Evolutionary conservation across 92 coral and sea anemone species (phyloP), one percentile per base, ranked within the genome.

Genomic region (Heliopora coerulea): DNA sequence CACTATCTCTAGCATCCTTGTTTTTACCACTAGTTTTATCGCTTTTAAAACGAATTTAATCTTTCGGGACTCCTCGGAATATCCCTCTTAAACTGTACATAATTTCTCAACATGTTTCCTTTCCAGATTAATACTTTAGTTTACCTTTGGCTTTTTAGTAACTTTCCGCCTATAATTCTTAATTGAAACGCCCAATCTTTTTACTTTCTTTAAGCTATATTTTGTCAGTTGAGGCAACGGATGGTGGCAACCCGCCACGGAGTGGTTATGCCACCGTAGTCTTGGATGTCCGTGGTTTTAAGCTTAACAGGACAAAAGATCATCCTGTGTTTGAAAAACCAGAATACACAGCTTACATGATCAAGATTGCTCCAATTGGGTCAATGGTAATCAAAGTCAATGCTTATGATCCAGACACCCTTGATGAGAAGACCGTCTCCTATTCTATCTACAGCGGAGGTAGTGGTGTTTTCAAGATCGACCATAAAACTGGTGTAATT

Each of bases 231-330:
- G 34, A 8, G 19, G 72, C 72, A 9, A 65, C 72, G 3, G 72
- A 65, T 44, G 54, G 41, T 1, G 72, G 72, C 33, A 40, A 21
- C 14, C 72, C 72, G 21, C 72, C 72, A 23, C 49, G 30, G 11
- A 41, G 54, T 65, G 33, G 21, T 13, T 65, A 41, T 18, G 72
- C 41, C 18, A 65, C 56, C 2, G 72, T 65, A 19, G 33, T 41
- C 7, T 20, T 65, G 30, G 56, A 41, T 11, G 72, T 65, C 19
- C 21, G 26, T 10, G 50, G 46, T 0, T 30, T 33, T 62, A 18
- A 8, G 11, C 8, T 7, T 40, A 65, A 65, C n/a, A 19, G 31
- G 0, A 65, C 72, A 30, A 65, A 65, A 18, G 27, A 65, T 3
- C 44, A 65, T 18, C 72, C 72, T 0, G 25, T 65, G 25, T 65